A percentile compares a stretch with the other conserved stretches of the same genome.
Evolutionary conservation across 2,797 vertebrate species (phyloP).

Genomic region (Furcifer pardalis): DNA sequence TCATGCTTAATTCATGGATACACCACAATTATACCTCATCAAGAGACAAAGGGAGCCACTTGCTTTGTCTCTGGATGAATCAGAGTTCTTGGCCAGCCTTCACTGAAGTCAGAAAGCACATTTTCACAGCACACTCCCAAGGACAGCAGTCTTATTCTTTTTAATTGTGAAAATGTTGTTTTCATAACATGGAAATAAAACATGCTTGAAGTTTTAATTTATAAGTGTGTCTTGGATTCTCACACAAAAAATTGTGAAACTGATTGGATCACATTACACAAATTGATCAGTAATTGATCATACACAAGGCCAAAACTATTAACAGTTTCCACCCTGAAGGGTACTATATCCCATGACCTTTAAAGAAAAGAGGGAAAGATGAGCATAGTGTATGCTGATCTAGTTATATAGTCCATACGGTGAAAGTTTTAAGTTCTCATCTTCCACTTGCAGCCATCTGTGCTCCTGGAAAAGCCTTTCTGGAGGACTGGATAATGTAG

Average conservation of each 20-base stretch:
- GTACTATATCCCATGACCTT: background rate
- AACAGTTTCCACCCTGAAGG: background rate
- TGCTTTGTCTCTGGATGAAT: background rate
- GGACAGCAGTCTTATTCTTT: background rate
- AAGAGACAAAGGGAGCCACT: too few relatives aligned
- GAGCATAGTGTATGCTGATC: background rate
- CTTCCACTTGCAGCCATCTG: background rate
- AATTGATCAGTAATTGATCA: background rate
- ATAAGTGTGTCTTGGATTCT: background rate
- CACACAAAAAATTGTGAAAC: background rate
- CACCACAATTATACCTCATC: background rate
- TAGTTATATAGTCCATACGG: background rate
- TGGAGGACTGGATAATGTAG: background rate
- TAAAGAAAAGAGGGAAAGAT: background rate
- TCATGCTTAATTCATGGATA: background rate
- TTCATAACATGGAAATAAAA: background rate
- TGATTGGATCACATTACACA: too few relatives aligned
- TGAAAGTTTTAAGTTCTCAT: background rate
- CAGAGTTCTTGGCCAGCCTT: background rate
- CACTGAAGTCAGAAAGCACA: background rate
- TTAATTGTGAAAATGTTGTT: background rate
- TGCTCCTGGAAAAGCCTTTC: background rate
- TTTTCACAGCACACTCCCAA: background rate
- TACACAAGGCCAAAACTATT: background rate
- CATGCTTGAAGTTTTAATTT: background rate